Base-by-base conservation (phyloP, 2,797 vertebrate genomes). In the Lagodon rhomboides region DNA sequence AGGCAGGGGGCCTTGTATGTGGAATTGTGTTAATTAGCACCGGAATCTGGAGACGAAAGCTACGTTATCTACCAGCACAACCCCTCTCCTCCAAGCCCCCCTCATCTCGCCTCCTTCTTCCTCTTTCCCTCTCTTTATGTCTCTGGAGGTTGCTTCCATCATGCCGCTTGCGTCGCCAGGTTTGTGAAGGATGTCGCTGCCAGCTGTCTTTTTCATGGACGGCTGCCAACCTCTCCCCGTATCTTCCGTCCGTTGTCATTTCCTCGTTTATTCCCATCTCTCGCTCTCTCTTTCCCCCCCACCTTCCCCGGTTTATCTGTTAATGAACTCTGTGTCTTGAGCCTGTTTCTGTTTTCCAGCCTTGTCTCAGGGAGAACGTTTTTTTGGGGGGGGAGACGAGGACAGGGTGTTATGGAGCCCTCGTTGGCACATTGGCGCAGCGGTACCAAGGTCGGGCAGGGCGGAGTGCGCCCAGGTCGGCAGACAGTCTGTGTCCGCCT, bases 161-260 rank as follows among this genome's bases (percentile, higher is more conserved):
- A 88, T 71, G 79, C 87, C 68, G 73, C 78, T 82, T 89, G 89
- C 81, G 80, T 93, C 93, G 88, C 91, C 88, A 91, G 92, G 91
- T 95, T 93, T 94, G 92, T 93, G 94, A 94, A 95, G 94, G 92
- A 95, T 95, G 93, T 93, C 93, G 56, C 83, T 91, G 95, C 94
- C 95, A 96, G 95, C 95, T 96, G 95, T 95, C 95, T 91, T 91
- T 85, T 91, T 91, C 85, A 85, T 95, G 94, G 94, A 93, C 81
- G 66, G 38, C 90, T 92, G 94, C 94, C 94, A 95, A 89, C 80
- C 77, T 77, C 85, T 91, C 79, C 80, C 84, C 79, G 72, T 86
- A 86, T 93, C 90, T 91, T 92, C 87, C 34, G 76, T 90, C 85
- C 83, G 58, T 92, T 93, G 92, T 91, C 87, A 85, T 91, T 90